Evolutionary conservation across 2,113 vertebrate species (phyloP).

Genomic region (Phrynocephalus versicolor): DNA sequence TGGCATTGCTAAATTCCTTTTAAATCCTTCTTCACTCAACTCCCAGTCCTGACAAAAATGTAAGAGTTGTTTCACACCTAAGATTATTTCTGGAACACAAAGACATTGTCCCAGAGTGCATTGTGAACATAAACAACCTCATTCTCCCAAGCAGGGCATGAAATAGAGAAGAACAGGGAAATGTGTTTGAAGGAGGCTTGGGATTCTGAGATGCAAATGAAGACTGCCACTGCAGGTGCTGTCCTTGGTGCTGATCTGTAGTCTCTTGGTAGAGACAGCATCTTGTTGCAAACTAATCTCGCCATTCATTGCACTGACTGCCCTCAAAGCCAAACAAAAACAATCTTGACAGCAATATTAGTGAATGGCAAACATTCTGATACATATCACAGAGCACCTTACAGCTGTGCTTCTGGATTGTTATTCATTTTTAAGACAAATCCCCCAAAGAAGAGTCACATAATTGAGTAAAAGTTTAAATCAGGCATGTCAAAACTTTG

Average conservation of each 20-base stretch:
- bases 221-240: background rate
- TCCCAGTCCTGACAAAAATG: background rate
- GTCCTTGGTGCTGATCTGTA: conserved; percentile 7
- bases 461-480: background rate
- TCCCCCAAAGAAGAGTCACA: background rate
- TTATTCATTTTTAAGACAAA: background rate
- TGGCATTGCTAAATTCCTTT: background rate
- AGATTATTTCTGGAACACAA: background rate
- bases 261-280: background rate
- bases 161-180: background rate
- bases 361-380: background rate
- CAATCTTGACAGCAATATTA: background rate
- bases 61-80: conserved; percentile 5
- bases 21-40: background rate
- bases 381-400: background rate
- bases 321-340: background rate
- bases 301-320: background rate
- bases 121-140: background rate
- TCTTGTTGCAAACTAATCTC: background rate
- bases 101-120: background rate
- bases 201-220: background rate
- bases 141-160: background rate
- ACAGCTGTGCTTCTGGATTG: background rate
- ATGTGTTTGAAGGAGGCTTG: background rate
- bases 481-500: no score